A percentile compares a stretch with the other conserved stretches of the same genome.
phyloP scores from a whole-genome alignment of 1,140 invertebrate genomes.

The Drosophila carrolli region DNA sequence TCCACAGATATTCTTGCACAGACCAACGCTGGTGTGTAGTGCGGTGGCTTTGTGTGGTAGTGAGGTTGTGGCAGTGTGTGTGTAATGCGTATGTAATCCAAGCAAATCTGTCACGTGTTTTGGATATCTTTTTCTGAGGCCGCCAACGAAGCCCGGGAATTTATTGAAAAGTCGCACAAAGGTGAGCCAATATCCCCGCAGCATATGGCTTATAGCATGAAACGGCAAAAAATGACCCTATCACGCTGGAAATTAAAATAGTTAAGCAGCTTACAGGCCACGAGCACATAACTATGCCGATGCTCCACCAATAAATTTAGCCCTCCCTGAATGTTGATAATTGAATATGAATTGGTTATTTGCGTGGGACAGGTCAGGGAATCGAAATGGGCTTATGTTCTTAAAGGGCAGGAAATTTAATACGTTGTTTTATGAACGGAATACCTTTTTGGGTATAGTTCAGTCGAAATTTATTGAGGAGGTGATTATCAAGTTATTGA shows the following conservation, averaged over 20 bases:
- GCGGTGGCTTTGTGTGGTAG: conserved; percentile 25
- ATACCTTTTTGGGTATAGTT: background rate
- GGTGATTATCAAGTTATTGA: too few species aligned
- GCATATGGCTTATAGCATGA: conserved; percentile 35
- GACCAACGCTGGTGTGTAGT: conserved; percentile 13
- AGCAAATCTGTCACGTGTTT: conserved; percentile 80
- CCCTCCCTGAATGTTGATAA: conserved; percentile 19
- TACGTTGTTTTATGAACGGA: conserved; percentile 1
- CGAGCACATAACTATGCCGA: conserved; percentile 19
- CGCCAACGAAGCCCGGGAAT: conserved; percentile 35
- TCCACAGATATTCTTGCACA: conserved; percentile 37
- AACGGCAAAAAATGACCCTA: conserved; percentile 21
- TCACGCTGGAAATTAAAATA: conserved; percentile 56
- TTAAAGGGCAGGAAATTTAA: background rate
- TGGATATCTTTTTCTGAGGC: conserved; percentile 71
- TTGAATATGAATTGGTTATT: conserved; percentile 40
- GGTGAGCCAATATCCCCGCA: conserved; percentile 52
- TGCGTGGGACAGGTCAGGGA: background rate
- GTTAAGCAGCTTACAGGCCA: conserved; percentile 43
- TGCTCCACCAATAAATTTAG: conserved; percentile 2
- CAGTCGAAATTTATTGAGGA: background rate
- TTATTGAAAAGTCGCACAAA: conserved; percentile 75
- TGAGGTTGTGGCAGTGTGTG: conserved; percentile 31
- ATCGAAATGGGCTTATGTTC: background rate
- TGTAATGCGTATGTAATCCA: conserved; percentile 72